Evolutionary conservation across 2,888 invertebrate genomes (phyloP).

Genomic region (Eupithecia vulgata): DNA sequence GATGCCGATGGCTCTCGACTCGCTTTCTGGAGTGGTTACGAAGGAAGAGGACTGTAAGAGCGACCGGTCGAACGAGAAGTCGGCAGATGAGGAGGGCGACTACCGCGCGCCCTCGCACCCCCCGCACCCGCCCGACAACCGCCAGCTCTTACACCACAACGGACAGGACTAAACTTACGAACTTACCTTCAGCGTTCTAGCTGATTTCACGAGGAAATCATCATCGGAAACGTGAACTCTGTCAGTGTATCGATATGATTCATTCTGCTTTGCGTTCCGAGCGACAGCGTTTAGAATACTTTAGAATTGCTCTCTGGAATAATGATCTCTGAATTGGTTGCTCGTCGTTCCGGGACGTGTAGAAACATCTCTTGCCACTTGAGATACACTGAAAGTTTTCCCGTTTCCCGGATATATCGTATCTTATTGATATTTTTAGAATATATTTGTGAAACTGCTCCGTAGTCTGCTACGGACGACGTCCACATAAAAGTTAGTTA

Average conservation of each 20-base stretch:
- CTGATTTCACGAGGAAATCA: conserved; percentile 31
- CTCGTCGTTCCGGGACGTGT: conserved; percentile 33
- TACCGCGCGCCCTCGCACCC: conserved; percentile 82
- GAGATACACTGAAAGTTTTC: conserved; percentile 62
- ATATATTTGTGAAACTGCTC: conserved; percentile 58
- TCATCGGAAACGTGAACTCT: conserved; percentile 62
- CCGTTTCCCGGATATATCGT: conserved; percentile 56
- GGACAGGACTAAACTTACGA: conserved; percentile 87
- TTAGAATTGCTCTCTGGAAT: conserved; percentile 41
- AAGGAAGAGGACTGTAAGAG: conserved; percentile 88
- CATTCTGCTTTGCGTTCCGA: conserved; percentile 30
- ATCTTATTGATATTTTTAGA: conserved; percentile 55
- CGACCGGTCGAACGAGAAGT: conserved; percentile 85
- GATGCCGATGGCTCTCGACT: conserved; percentile 83
- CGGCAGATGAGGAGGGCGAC: conserved; percentile 84
- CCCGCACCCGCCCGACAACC: conserved; percentile 85
- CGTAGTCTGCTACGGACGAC: conserved; percentile 60
- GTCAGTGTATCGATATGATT: conserved; percentile 54
- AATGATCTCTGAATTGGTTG: conserved; percentile 45
- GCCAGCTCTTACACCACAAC: conserved; percentile 90
- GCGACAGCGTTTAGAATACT: conserved; percentile 40
- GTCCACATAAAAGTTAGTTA: conserved; percentile 76
- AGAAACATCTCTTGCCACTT: conserved; percentile 42
- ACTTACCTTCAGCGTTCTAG: conserved; percentile 47
- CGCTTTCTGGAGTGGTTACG: conserved; percentile 74